Base-by-base conservation (phyloP, 2,113 vertebrate genomes). In the Thalassoma bifasciatum region DNA sequence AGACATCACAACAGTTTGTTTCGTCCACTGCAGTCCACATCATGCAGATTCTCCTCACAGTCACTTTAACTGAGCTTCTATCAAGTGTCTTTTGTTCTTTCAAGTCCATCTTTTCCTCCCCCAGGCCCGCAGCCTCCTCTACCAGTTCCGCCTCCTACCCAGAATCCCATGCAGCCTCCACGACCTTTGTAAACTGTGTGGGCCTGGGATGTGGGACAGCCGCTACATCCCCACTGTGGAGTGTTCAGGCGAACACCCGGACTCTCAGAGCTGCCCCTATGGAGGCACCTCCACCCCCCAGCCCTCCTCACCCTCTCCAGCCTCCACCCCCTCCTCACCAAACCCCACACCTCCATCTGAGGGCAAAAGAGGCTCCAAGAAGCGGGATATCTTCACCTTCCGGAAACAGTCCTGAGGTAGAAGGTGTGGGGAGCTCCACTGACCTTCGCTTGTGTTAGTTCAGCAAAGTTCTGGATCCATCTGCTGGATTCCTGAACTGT, bases 171-270 rank as follows among this genome's bases (percentile, higher is more conserved):
- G 97, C 94, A 97, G 98, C 84, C 95, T 99, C 3, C 97, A 97
- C 0, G 96, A 98, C 88, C 91, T 99, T 62, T 98, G 98, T 82
- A 96, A 95, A 92, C 94, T 97, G 58, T 99, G 98, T 2, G 96
- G 98, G 26, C 94, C 96, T 0, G 98, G 98, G 24, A 98, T 98
- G 98, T 99, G 98, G 98, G 98, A 99, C 93, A 98, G 98, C 0
- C 97, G 97, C 77, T 98, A 94, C 94, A 97, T 99, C 86, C 98
- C 98, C 0, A 92, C 97, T 0, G 96, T 99, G 85, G 98, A 98
- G 93, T 99, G 98, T 91, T 96, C 96, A 0, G 97, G 97, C 49
- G 95, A 96, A 54, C 98, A 98, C 88, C 90, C 91, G 0, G 95
- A 95, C 74, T 95, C 93, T 0, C 95, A 98, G 86, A 94, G 95